These are phyloP conservation scores for Atherinomorus stipes DNA, from an alignment of 2,113 vertebrate genomes.

Conservation along the genomic window DNA sequence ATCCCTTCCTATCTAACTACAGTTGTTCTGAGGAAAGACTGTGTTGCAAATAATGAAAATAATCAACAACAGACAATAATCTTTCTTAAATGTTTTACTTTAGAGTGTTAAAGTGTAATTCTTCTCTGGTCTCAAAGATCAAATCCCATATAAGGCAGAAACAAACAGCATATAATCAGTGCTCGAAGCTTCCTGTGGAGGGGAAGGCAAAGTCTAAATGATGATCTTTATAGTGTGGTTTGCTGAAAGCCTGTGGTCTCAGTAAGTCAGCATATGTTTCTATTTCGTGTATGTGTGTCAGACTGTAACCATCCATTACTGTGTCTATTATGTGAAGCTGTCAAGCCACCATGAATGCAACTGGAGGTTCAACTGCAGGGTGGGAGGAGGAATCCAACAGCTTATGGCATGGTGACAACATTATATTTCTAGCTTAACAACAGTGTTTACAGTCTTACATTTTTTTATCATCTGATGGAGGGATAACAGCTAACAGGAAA, in stretches of 20 bases:
- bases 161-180: conserved; percentile 74
- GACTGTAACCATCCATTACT: conserved; percentile 69
- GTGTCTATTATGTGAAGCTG: conserved; percentile 64
- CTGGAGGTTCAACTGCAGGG: conserved; percentile 60
- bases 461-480: conserved; percentile 21
- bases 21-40: neutral
- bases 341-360: conserved; percentile 65
- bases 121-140: conserved; percentile 39
- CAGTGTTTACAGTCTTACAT: conserved; percentile 37
- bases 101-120: conserved; percentile 30
- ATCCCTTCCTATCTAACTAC: too few relatives aligned
- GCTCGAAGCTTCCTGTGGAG: conserved; percentile 66
- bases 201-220: conserved; percentile 65
- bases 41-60: neutral
- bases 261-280: conserved; percentile 56
- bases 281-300: conserved; percentile 48
- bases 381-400: conserved; percentile 37
- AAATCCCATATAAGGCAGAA: conserved; percentile 36
- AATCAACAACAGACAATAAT: neutral
- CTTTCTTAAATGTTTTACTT: conserved; percentile 15
- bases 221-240: conserved; percentile 75
- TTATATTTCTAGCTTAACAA: conserved; percentile 60
- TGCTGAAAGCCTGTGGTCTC: conserved; percentile 67
- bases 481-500: neutral
- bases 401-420: conserved; percentile 45